Base-by-base conservation (phyloP, 2,888 invertebrate genomes). In the Leistus spinibarbis region DNA sequence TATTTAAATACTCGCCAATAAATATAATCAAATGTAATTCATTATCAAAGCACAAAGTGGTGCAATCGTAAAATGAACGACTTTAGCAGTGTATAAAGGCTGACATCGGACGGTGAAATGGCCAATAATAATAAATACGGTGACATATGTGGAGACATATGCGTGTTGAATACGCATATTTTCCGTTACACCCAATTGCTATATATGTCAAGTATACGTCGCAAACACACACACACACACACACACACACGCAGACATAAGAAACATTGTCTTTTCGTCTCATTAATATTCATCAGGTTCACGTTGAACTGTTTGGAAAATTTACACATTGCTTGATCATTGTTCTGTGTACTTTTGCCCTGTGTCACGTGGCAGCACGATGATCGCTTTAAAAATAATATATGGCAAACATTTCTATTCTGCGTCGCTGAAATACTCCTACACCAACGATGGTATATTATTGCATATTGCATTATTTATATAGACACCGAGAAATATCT, bases 291-390 rank as follows among this genome's bases (percentile, higher is more conserved):
- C 75, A 75, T 60, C 67, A 56, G 64, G 54, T 23, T 40, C 40
- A 13, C 40, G 40, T 40, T 40, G 10, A 40, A 40, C 40, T 40
- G 40, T 40, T 69, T 75, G 68, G 16, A 56, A 27, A 69, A 75
- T 75, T 75, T 75, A 75, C 75, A 75, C 75, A 69, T 75, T 75
- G 75, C 74, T 74, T 60, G 74, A 74, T 74, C 74, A 74, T 74
- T 72, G 72, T 72, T 73, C 65, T 62, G 54, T 66, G 24, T 20
- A 60, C 20, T 60, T 60, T 17, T 20, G 60, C 22, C 16, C 60
- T 40, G 13, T 40, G 40, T 40, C 40, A 40, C 40, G 40, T 40
- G 40, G 3, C 40, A 13, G 13, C 7, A 40, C 7, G 40, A 13
- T 40, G 40, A 40, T 40, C 40, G 40, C 10, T 40, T 40, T 10